Conservation (phyloP, 2,888 invertebrate species). For the Luffia ferchaultella region DNA sequence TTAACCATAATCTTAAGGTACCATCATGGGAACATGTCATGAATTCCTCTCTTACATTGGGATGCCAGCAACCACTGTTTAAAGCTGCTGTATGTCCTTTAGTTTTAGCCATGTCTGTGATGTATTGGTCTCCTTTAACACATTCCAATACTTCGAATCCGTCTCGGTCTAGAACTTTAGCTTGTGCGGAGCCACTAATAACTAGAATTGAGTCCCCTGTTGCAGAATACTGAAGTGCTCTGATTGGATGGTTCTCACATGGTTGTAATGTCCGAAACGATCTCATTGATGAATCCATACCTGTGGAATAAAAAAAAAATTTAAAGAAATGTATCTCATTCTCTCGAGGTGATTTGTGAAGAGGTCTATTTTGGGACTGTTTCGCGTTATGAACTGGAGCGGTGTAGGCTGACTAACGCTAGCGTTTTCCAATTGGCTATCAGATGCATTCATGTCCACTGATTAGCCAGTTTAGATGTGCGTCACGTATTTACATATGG, state of each 20-base stretch:
- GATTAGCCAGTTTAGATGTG: no score
- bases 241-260: conserved; percentile 95
- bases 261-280: conserved; percentile 94
- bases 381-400: no score
- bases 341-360: no score
- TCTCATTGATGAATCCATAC: conserved; percentile 93
- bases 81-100: conserved; percentile 95
- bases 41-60: conserved; percentile 89
- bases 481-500: no score
- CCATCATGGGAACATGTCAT: conserved; percentile 94
- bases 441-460: no score
- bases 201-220: conserved; percentile 95
- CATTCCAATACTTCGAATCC: conserved; percentile 94
- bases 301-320: no score
- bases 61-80: conserved; percentile 94
- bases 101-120: conserved; percentile 91
- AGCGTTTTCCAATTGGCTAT: no score
- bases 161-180: conserved; percentile 93
- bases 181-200: conserved; percentile 90
- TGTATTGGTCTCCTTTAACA: conserved; percentile 95
- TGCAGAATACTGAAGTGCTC: conserved; percentile 87
- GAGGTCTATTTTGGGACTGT: no score
- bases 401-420: no score
- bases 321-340: no score
- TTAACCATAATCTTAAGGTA: conserved; percentile 91